Percentiles rank a stretch among this genome's conserved stretches.
Conservation (phyloP, 2,888 invertebrate genomes). For the Barypeithes pellucidus region DNA sequence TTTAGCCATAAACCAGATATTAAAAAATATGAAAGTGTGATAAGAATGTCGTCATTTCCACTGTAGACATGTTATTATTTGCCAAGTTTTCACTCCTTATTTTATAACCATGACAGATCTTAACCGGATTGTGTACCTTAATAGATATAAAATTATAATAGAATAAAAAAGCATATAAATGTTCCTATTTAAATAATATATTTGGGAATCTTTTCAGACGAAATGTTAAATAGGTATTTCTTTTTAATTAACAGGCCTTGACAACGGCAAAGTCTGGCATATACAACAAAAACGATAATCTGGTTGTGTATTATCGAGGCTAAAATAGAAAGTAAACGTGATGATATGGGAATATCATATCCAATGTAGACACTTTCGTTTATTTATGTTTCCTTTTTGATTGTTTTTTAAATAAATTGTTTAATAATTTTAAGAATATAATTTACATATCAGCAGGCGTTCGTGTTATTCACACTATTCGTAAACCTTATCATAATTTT, state of each 20-base stretch:
- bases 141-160: no score
- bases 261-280: slow-evolving; percentile 21
- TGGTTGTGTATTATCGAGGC: slow-evolving; percentile 48
- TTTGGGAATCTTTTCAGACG: neutral
- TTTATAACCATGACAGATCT: no score
- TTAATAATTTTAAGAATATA: slow-evolving; percentile 4
- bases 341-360: slow-evolving; percentile 51
- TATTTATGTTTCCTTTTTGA: slow-evolving; percentile 40
- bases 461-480: neutral
- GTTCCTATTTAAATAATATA: neutral
- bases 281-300: slow-evolving; percentile 47
- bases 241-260: slow-evolving; percentile 28
- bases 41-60: no score
- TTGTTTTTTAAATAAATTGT: slow-evolving; percentile 29
- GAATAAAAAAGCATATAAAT: neutral
- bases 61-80: no score
- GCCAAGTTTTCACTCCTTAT: no score
- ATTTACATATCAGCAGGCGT: slow-evolving; percentile 7
- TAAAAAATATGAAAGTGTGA: no score
- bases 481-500: no score
- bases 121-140: no score
- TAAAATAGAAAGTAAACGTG: slow-evolving; percentile 54
- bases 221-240: neutral
- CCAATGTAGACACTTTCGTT: slow-evolving; percentile 47
- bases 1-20: no score